phyloP scores from a whole-genome alignment of 2,797 vertebrate species.

The Heteromormyrus szaboi region DNA sequence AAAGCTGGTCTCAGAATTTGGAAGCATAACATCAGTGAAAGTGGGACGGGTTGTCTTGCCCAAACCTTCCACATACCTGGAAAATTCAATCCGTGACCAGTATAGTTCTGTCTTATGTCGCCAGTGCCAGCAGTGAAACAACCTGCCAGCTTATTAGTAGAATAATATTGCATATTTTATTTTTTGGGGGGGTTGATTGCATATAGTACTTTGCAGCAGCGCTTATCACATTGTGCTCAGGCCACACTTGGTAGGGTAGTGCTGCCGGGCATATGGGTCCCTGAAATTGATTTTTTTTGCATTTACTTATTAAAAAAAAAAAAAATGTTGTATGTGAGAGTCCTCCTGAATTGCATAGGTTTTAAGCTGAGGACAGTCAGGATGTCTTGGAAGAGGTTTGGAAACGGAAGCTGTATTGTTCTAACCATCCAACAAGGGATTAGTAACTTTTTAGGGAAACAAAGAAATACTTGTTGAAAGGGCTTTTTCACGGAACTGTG shows the following conservation, averaged over 20 bases:
- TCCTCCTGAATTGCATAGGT: not conserved
- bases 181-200: not conserved
- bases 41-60: not conserved
- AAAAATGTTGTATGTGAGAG: not conserved
- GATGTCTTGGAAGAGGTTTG: not conserved
- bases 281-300: not conserved
- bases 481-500: not conserved
- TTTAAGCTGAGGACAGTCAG: not conserved
- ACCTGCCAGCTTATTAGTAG: not conserved
- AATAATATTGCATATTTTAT: too few species aligned
- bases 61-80: not conserved
- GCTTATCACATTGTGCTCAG: not conserved
- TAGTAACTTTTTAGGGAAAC: not conserved
- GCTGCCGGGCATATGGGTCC: not conserved
- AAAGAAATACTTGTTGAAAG: not conserved
- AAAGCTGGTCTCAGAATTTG: not conserved
- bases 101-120: not conserved
- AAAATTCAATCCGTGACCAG: not conserved
- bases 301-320: not conserved
- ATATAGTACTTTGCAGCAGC: not conserved
- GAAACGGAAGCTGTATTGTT: not conserved
- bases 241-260: not conserved
- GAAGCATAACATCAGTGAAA: not conserved
- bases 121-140: not conserved
- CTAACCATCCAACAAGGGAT: not conserved